Evolutionary conservation across 2,888 invertebrate species (phyloP).

Genomic region (Eulithis prunata): DNA sequence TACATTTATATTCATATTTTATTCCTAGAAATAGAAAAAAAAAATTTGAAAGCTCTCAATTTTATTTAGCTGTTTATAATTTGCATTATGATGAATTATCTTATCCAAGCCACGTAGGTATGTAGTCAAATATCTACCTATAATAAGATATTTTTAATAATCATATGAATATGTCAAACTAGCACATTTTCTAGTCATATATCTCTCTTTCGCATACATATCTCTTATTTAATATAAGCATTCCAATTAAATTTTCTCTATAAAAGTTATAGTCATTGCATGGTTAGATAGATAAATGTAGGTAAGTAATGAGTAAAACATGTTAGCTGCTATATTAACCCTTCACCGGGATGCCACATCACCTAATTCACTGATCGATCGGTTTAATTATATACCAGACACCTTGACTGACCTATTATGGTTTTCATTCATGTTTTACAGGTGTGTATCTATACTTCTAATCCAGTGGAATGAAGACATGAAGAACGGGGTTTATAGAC

Average conservation of each 20-base stretch:
- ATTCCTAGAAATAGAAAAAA: neutral
- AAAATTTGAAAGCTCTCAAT: neutral
- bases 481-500: slow-evolving; percentile 26
- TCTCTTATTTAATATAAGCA: slow-evolving; percentile 73
- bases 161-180: neutral
- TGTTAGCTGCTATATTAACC: neutral
- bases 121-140: too few relatives aligned
- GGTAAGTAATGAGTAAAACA: slow-evolving; percentile 3
- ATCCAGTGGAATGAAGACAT: slow-evolving; percentile 12
- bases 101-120: too few relatives aligned
- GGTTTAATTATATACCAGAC: slow-evolving; percentile 16
- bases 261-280: slow-evolving; percentile 46
- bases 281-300: slow-evolving; percentile 35
- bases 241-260: slow-evolving; percentile 66
- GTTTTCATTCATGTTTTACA: slow-evolving; percentile 3
- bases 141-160: neutral
- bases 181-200: slow-evolving; percentile 56
- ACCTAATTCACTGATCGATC: slow-evolving; percentile 12
- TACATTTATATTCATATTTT: slow-evolving; percentile 40
- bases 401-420: slow-evolving; percentile 5
- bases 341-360: neutral
- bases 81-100: neutral
- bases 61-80: slow-evolving; percentile 3
- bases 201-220: slow-evolving; percentile 65
- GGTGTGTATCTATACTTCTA: neutral